phyloP scores from a whole-genome alignment of 2,113 vertebrate genomes.

The Dipodomys ordii region DNA sequence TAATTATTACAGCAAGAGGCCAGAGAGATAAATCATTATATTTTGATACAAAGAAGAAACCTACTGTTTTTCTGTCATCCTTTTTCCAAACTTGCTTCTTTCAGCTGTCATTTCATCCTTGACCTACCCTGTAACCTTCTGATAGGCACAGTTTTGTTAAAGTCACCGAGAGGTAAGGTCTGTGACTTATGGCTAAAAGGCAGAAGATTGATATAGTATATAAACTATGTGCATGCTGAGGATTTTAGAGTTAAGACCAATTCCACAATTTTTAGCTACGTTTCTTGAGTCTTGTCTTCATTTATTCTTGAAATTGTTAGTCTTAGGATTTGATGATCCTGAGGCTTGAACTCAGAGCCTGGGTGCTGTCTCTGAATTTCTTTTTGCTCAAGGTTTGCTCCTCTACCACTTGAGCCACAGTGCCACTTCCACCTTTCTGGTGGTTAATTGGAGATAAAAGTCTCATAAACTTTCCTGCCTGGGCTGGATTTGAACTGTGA shows the following conservation, averaged over 20 bases:
- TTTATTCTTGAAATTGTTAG: not conserved
- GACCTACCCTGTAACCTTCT: not conserved
- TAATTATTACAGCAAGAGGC: not conserved
- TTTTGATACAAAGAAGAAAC: not conserved
- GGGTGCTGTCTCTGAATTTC: no score
- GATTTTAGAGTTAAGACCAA: not conserved
- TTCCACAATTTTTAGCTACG: no score
- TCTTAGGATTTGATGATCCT: not conserved
- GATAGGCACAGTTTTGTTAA: not conserved
- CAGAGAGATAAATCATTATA: not conserved
- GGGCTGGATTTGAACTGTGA: no score
- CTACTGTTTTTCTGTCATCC: not conserved
- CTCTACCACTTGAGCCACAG: no score
- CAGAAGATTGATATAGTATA: not conserved
- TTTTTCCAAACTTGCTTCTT: not conserved
- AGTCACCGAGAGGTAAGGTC: not conserved
- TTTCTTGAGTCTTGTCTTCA: not conserved
- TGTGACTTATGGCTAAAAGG: not conserved
- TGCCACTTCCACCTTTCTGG: no score
- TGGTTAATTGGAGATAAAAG: no score
- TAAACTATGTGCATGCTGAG: not conserved
- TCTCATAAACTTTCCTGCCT: no score
- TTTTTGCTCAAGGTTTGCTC: no score
- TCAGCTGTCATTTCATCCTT: slow-evolving; percentile 18
- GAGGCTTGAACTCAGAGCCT: no score